phyloP scores from a whole-genome alignment of 2,113 vertebrate genomes.

The Capra hircus region DNA sequence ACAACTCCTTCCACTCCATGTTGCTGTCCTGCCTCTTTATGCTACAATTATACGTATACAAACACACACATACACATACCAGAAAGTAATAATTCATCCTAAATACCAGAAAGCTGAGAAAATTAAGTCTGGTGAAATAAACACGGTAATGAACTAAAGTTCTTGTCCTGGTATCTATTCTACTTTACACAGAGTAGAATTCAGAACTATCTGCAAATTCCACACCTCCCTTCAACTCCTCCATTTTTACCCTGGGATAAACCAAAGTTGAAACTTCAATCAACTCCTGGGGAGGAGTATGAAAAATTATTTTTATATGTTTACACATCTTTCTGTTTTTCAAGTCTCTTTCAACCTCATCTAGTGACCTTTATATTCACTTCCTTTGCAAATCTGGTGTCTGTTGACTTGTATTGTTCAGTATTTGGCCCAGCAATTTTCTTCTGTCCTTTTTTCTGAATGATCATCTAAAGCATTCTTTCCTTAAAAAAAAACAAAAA shows the following conservation, averaged over 20 bases:
- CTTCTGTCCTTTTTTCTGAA: constrained; percentile 58
- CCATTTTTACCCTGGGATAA: neutral
- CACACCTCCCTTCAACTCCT: neutral
- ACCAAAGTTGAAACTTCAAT: neutral
- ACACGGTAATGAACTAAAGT: neutral
- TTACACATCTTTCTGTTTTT: neutral
- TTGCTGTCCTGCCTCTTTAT: neutral
- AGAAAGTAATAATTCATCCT: neutral
- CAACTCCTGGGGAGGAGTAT: neutral
- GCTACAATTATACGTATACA: neutral
- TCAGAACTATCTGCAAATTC: neutral
- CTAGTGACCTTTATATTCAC: neutral
- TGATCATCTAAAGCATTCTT: constrained; percentile 44
- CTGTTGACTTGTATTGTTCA: neutral
- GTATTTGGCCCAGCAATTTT: neutral
- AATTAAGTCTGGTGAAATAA: neutral
- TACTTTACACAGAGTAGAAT: neutral
- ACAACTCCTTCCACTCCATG: neutral
- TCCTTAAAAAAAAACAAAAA: neutral
- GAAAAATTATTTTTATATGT: neutral
- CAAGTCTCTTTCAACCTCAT: neutral
- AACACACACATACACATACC: neutral
- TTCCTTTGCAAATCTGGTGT: neutral
- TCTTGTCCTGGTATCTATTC: neutral
- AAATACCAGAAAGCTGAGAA: neutral